Percentiles rank a stretch among this genome's conserved stretches.
Conservation (phyloP, 2,888 invertebrate genomes). For the Emmelina monodactyla region DNA sequence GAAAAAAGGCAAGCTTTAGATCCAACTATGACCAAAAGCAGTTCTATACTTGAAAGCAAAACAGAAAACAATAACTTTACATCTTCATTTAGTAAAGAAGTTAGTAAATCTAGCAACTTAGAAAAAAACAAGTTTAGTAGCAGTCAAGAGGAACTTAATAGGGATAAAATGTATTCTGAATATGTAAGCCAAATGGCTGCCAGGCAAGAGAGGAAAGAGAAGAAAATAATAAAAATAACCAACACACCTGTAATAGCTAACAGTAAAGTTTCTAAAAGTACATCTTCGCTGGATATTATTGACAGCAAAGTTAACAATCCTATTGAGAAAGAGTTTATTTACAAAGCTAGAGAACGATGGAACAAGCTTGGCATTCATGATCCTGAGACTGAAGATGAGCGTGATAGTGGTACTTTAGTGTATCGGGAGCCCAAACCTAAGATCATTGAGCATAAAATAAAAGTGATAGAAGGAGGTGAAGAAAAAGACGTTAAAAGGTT, state of each 20-base stretch:
- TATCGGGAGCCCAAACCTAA: slow-evolving; percentile 43
- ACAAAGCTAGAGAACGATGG: slow-evolving; percentile 75
- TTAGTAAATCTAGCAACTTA: background rate
- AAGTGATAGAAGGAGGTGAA: slow-evolving; percentile 71
- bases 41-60: background rate
- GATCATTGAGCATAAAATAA: slow-evolving; percentile 59
- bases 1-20: slow-evolving; percentile 31
- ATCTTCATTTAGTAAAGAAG: slow-evolving; percentile 36
- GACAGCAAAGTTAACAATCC: slow-evolving; percentile 54
- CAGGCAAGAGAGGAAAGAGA: slow-evolving; percentile 78
- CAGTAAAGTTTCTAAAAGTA: slow-evolving; percentile 38
- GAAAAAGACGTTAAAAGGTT: slow-evolving; percentile 70
- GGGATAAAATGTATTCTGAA: slow-evolving; percentile 85
- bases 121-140: slow-evolving; percentile 25
- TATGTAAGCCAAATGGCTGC: slow-evolving; percentile 82
- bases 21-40: slow-evolving; percentile 24
- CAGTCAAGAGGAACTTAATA: slow-evolving; percentile 76
- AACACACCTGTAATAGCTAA: slow-evolving; percentile 41
- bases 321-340: slow-evolving; percentile 81
- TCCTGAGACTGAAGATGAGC: slow-evolving; percentile 70
- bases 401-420: slow-evolving; percentile 33
- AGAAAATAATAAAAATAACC: slow-evolving; percentile 82
- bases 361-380: slow-evolving; percentile 74
- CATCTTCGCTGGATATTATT: slow-evolving; percentile 34
- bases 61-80: slow-evolving; percentile 27